Conservation (phyloP, 2,888 invertebrate species). For the Thysanoteuthis rhombus region DNA sequence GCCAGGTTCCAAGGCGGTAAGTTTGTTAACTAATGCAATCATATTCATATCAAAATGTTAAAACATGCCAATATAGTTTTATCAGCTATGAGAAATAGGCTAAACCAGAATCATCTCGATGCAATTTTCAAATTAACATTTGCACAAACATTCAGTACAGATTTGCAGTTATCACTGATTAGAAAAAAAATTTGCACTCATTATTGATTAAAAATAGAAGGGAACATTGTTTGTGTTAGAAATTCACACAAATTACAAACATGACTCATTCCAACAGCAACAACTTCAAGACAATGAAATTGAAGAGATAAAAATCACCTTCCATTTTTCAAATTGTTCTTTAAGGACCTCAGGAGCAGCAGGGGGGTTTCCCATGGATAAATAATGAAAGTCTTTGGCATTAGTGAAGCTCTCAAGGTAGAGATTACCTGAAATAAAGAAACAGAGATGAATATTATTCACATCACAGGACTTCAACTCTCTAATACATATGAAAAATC, state of each 20-base stretch:
- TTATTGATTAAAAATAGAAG: too few relatives aligned
- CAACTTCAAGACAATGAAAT: background rate
- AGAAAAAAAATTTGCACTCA: too few relatives aligned
- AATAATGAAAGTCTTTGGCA: conserved; percentile 40
- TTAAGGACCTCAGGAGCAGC: conserved; percentile 66
- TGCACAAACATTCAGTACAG: too few relatives aligned
- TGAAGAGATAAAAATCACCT: conserved; percentile 74
- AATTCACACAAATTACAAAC: background rate
- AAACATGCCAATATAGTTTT: too few relatives aligned
- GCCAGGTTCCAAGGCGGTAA: too few relatives aligned
- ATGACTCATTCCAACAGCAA: background rate
- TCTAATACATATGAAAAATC: too few relatives aligned
- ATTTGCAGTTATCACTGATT: too few relatives aligned
- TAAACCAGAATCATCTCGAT: too few relatives aligned
- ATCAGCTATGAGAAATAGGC: too few relatives aligned
- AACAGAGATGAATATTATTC: background rate
- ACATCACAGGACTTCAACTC: background rate
- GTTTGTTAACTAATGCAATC: too few relatives aligned
- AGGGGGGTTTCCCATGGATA: conserved; percentile 78
- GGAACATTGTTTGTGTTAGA: background rate
- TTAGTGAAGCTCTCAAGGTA: background rate
- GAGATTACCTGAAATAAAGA: background rate
- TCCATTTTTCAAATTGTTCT: conserved; percentile 89
- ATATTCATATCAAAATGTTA: too few relatives aligned
- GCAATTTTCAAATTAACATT: too few relatives aligned